Evolutionary conservation across 2,797 vertebrate genomes (phyloP).

Genomic region (Babyrousa celebensis): DNA sequence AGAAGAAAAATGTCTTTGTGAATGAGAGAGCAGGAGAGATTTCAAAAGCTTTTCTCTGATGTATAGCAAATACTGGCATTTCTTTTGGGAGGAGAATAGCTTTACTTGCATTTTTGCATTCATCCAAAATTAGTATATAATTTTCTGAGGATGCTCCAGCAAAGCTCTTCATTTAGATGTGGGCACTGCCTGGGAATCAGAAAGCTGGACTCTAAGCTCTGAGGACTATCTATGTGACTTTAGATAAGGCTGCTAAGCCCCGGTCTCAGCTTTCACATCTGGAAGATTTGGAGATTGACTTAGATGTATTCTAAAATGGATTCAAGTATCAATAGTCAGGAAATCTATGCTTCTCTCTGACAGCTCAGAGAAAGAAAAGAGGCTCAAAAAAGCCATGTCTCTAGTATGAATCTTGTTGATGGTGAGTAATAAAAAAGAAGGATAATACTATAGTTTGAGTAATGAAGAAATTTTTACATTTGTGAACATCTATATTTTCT

Average conservation of each 20-base stretch:
- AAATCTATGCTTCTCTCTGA: neutral
- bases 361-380: neutral
- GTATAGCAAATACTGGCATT: neutral
- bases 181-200: neutral
- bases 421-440: neutral
- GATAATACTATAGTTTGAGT: neutral
- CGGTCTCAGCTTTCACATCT: neutral
- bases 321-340: neutral
- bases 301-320: neutral
- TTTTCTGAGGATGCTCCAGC: neutral
- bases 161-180: neutral
- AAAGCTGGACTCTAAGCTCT: neutral
- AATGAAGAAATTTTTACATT: neutral
- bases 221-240: neutral
- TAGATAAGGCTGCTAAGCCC: neutral
- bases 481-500: neutral
- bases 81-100: neutral
- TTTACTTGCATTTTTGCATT: slow-evolving; percentile 23
- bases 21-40: neutral
- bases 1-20: neutral
- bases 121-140: neutral
- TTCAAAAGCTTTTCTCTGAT: slow-evolving; percentile 20
- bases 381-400: neutral
- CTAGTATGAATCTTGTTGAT: neutral
- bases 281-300: neutral